These are phyloP conservation scores for Whitmania pigra DNA, from an alignment of 1,140 invertebrate species.

Conservation along the genomic window DNA sequence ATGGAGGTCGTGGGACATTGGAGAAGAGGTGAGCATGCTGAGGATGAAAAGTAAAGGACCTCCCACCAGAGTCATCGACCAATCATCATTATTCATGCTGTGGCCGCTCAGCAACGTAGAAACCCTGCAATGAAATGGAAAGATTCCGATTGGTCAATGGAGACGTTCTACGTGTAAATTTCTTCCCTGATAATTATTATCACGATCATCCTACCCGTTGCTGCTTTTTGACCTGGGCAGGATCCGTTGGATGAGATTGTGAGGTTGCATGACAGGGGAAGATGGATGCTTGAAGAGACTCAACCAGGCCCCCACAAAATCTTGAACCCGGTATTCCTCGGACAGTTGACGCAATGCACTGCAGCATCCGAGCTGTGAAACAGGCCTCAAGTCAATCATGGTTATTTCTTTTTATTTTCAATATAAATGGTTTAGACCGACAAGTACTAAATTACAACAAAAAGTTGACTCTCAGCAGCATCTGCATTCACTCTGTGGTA, in stretches of 20 bases:
- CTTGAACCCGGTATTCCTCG: slow-evolving; percentile 40
- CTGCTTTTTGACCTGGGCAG: not conserved
- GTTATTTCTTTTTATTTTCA: too few species aligned
- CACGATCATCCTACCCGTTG: not conserved
- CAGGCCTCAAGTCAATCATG: not conserved
- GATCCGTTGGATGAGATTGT: not conserved
- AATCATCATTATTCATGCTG: not conserved
- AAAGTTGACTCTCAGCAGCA: too few species aligned
- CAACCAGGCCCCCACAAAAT: slow-evolving; percentile 42
- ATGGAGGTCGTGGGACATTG: slow-evolving; percentile 51
- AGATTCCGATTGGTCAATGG: too few species aligned
- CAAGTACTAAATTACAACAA: too few species aligned
- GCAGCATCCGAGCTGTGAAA: slow-evolving; percentile 44
- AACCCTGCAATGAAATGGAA: too few species aligned
- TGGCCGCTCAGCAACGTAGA: not conserved
- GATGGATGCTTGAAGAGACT: not conserved
- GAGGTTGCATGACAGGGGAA: not conserved
- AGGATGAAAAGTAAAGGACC: slow-evolving; percentile 45
- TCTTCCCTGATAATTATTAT: too few species aligned
- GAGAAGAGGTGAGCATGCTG: slow-evolving; percentile 49
- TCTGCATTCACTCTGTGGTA: too few species aligned
- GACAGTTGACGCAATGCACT: slow-evolving; percentile 42
- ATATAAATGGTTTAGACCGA: too few species aligned
- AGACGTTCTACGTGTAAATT: too few species aligned
- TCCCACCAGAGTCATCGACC: slow-evolving; percentile 27